A percentile compares a stretch with the other conserved stretches of the same genome.
phyloP scores from a whole-genome alignment of 2,113 vertebrate species.

The Poecilia latipinna region DNA sequence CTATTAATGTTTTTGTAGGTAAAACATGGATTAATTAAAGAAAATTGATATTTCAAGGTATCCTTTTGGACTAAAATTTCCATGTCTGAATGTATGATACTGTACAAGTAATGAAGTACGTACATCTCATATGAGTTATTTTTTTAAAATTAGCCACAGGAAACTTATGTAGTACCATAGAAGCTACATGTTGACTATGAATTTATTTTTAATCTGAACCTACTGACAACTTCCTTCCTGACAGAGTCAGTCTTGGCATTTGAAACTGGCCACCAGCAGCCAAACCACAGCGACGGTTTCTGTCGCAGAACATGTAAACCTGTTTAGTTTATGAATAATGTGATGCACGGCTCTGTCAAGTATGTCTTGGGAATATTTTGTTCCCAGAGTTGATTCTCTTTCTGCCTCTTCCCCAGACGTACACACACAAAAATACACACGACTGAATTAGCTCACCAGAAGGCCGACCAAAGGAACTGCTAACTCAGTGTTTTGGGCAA shows the following conservation, averaged over 20 bases:
- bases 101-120: background rate
- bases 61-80: background rate
- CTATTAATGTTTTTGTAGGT: no score
- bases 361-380: slow-evolving; percentile 28
- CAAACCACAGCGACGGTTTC: slow-evolving; percentile 7
- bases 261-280: slow-evolving; percentile 33
- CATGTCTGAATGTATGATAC: background rate
- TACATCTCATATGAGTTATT: background rate
- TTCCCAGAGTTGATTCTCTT: background rate
- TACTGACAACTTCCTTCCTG: slow-evolving; percentile 67
- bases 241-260: slow-evolving; percentile 30
- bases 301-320: background rate
- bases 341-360: background rate
- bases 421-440: background rate
- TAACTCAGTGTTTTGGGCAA: slow-evolving; percentile 7
- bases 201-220: slow-evolving; percentile 76
- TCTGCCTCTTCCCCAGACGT: background rate
- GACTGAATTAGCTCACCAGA: background rate
- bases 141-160: background rate
- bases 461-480: slow-evolving; percentile 8
- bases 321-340: slow-evolving; percentile 1
- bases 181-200: slow-evolving; percentile 9
- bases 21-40: no score
- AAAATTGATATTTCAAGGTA: no score
- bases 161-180: slow-evolving; percentile 2